Evolutionary conservation across 2,113 vertebrate genomes (phyloP).

Genomic region (Motacilla alba): DNA sequence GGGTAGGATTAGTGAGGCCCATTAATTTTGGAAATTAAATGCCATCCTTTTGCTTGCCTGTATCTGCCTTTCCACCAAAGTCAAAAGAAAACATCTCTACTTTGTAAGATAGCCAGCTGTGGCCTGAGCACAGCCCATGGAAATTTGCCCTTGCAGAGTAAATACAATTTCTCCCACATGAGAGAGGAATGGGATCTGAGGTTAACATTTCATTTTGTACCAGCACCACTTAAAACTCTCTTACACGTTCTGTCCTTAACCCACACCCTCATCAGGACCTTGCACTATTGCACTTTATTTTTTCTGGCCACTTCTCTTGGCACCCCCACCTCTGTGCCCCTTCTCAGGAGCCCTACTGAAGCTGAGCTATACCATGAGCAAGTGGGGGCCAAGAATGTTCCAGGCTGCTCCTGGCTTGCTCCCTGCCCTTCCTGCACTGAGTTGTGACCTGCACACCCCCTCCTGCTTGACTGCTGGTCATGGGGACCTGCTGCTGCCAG

Average conservation of each 20-base stretch:
- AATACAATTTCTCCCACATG: neutral
- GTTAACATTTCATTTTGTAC: neutral
- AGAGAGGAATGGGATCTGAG: neutral
- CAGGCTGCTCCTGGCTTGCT: neutral
- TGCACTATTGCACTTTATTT: neutral
- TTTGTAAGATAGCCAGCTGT: neutral
- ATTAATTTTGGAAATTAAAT: constrained; percentile 25
- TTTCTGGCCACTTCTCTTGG: neutral
- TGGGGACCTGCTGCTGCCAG: neutral
- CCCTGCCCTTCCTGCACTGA: neutral
- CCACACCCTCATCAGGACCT: neutral
- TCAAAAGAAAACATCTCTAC: neutral
- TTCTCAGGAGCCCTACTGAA: neutral
- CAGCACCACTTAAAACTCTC: neutral
- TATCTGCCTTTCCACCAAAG: neutral
- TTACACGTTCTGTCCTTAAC: neutral
- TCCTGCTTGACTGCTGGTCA: neutral
- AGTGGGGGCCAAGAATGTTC: neutral
- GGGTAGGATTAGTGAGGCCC: neutral
- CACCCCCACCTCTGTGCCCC: neutral
- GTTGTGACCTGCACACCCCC: neutral
- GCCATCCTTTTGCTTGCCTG: neutral
- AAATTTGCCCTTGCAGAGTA: neutral
- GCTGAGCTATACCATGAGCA: neutral
- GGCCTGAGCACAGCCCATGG: neutral